phyloP scores from a whole-genome alignment of 1,140 invertebrate genomes.

The Drosophila pectinifera region DNA sequence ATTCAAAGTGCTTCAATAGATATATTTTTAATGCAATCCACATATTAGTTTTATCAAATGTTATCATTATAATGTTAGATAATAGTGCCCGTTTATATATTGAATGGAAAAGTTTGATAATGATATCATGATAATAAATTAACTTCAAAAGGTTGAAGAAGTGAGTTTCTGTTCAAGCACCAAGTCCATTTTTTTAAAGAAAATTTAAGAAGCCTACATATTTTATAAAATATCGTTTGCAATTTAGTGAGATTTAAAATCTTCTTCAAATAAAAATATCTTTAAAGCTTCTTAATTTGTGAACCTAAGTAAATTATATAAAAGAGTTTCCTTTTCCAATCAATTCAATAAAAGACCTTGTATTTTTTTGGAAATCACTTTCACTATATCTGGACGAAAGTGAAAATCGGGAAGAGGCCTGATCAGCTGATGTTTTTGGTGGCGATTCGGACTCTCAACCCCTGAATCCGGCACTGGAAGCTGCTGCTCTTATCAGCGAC shows the following conservation, averaged over 20 bases:
- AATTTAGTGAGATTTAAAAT: not conserved
- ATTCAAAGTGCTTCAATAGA: no score
- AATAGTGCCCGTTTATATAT: not conserved
- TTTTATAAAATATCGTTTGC: no score
- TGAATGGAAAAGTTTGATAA: not conserved
- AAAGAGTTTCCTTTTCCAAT: not conserved
- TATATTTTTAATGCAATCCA: not conserved
- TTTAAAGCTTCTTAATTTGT: not conserved
- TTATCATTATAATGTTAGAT: not conserved
- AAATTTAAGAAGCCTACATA: no score
- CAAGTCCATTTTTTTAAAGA: no score
- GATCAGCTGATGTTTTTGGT: not conserved
- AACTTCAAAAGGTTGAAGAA: not conserved
- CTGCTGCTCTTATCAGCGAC: conserved; percentile 34
- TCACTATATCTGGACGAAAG: not conserved
- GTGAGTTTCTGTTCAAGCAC: no score
- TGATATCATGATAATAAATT: not conserved
- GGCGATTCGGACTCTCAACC: no score
- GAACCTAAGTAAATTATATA: not conserved
- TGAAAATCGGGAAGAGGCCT: not conserved
- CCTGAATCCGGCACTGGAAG: not conserved
- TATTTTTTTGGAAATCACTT: not conserved
- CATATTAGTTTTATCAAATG: not conserved
- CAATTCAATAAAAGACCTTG: not conserved
- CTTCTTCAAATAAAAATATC: not conserved